Evolutionary conservation across 2,888 invertebrate species (phyloP).

Genomic region (Noctua janthina): DNA sequence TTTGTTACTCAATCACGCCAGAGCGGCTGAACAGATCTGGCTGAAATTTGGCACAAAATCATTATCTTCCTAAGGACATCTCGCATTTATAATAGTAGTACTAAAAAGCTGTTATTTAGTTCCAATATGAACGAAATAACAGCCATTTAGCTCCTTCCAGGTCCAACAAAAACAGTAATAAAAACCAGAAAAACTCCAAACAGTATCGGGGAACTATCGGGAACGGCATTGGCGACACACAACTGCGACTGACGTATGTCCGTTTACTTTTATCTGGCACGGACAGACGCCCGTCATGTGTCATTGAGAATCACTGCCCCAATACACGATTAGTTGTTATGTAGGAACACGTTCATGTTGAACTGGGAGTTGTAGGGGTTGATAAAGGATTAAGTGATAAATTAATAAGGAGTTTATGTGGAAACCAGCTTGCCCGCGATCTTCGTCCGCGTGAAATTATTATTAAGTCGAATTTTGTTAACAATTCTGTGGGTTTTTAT

Average conservation of each 20-base stretch:
- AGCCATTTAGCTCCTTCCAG: neutral
- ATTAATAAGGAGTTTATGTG: neutral
- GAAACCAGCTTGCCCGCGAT: no score
- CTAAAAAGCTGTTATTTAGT: no score
- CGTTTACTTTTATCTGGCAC: conserved; percentile 68
- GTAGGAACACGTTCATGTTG: conserved; percentile 3
- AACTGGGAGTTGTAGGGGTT: neutral
- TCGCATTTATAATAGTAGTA: neutral
- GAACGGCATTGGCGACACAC: conserved; percentile 27
- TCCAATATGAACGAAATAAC: neutral
- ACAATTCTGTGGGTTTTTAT: no score
- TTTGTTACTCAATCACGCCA: neutral
- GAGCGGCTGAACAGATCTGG: no score
- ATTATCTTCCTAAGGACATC: no score
- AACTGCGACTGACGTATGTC: conserved; percentile 52
- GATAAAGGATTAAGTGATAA: conserved; percentile 8
- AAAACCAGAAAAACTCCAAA: conserved; percentile 9
- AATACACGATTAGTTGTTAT: conserved; percentile 21
- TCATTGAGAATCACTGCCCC: conserved; percentile 67
- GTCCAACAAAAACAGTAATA: neutral
- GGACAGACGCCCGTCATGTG: conserved; percentile 68
- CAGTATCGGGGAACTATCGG: conserved; percentile 37
- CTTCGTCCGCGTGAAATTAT: no score
- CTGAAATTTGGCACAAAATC: no score
- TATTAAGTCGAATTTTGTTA: no score